Base-by-base conservation (phyloP, 1,140 invertebrate species). In the Nasonia vitripennis region DNA sequence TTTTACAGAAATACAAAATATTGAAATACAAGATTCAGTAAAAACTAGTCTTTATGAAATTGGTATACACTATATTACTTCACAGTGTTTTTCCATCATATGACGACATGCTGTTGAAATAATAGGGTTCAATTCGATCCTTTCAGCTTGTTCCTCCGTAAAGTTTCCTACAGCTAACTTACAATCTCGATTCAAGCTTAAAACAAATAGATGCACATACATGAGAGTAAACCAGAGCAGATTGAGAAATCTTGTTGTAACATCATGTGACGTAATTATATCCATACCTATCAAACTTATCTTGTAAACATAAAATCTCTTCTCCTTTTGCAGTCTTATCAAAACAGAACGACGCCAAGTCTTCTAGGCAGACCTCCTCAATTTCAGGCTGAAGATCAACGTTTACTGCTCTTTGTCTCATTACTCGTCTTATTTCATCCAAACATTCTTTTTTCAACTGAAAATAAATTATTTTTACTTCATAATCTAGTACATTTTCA, bases 341-440 rank as follows among this genome's bases (percentile, higher is more conserved):
- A 78, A 96, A 96, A 91, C 99, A 99, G 89, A 95, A 95, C 80
- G 94, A 94, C 0, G 97, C 96, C 3, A 99, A 94, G 89, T 99
- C 98, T 86, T 95, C 95, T 1, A 99, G 93, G 91, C 99, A 99
- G 67, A 94, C 94, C 89, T 97, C 96, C 94, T 99, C 98, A 84
- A 99, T 96, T 93, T 99, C 97, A 11, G 99, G 98, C 87, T 98
- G 96, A 9, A 99, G 94, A 91, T 99, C 97, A 5, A 99, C 98
- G 89, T 96, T 97, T 0, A 97, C 94, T 4, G 99, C 98, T 87
- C 99, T 94, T 90, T 98, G 97, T 82, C 97, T 94, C 98, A 99
- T 98, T 0, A 99, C 97, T 89, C 98, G 94, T 91, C 96, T 95
- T 0, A 99, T 96, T 94, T 99, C 97, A 86, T 96, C 94, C 82